Conservation (phyloP, 2,113 vertebrate genomes). For the Sapajus apella region DNA sequence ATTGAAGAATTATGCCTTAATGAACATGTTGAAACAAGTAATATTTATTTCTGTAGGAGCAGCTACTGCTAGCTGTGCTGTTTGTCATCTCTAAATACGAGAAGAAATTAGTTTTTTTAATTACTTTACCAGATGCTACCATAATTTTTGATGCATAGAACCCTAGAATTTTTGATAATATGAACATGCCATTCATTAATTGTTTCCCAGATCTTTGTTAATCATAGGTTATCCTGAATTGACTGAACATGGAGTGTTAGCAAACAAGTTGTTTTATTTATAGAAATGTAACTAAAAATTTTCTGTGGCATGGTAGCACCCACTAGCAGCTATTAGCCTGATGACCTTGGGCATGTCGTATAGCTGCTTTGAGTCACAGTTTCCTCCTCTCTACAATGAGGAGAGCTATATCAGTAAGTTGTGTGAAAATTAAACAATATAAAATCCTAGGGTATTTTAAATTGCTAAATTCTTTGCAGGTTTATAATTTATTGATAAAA, state of each 20-base stretch:
- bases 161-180: neutral
- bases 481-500: neutral
- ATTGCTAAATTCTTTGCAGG: neutral
- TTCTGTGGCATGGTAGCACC: neutral
- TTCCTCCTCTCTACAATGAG: neutral
- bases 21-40: neutral
- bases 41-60: neutral
- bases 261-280: neutral
- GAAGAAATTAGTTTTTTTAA: neutral
- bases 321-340: neutral
- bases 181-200: neutral
- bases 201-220: neutral
- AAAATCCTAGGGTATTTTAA: neutral
- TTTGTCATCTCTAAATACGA: neutral
- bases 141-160: neutral
- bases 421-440: neutral
- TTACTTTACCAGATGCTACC: neutral
- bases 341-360: neutral
- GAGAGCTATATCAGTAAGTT: neutral
- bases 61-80: neutral
- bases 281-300: neutral
- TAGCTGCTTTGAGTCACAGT: neutral
- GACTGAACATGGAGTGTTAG: conserved; percentile 1
- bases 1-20: neutral
- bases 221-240: neutral